Percentiles rank a stretch among this genome's conserved stretches.
These are phyloP conservation scores for Poecilia wingei DNA, from an alignment of 2,797 vertebrate genomes.

Conservation along the genomic window DNA sequence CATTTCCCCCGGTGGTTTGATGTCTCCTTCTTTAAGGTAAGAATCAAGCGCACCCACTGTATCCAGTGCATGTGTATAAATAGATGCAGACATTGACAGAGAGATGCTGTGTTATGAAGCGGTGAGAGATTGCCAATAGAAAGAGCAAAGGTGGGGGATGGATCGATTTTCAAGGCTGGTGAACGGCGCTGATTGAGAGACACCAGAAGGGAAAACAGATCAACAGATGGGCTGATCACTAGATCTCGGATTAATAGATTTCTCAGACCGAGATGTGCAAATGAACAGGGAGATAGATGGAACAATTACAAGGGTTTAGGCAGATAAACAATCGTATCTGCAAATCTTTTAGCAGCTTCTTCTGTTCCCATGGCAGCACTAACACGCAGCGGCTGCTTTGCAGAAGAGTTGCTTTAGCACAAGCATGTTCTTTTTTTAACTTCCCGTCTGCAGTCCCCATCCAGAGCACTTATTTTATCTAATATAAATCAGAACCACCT, in stretches of 20 bases:
- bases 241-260: constrained; percentile 46
- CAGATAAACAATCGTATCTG: constrained; percentile 59
- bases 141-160: constrained; percentile 5
- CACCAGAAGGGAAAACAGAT: constrained; percentile 14
- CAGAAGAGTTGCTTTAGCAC: constrained; percentile 33
- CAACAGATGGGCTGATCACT: constrained; percentile 42
- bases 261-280: constrained; percentile 40
- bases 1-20: constrained; percentile 9
- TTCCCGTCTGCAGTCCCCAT: constrained; percentile 3
- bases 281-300: constrained; percentile 21
- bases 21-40: constrained; percentile 63
- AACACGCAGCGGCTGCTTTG: constrained; percentile 66
- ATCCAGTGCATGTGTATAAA: constrained; percentile 1
- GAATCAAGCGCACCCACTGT: constrained; percentile 31
- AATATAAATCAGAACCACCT: constrained; percentile 35
- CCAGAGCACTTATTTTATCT: constrained; percentile 25
- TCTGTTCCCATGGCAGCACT: constrained; percentile 70
- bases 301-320: constrained; percentile 24
- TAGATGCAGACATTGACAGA: constrained; percentile 14
- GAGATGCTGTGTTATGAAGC: background rate
- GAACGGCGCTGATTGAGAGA: constrained; percentile 29
- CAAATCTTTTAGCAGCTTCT: constrained; percentile 57
- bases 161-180: constrained; percentile 40
- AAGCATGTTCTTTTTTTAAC: constrained; percentile 8
- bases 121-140: constrained; percentile 15